Conservation (phyloP, 2,797 vertebrate genomes). For the Enteromius thamalakanensis region DNA sequence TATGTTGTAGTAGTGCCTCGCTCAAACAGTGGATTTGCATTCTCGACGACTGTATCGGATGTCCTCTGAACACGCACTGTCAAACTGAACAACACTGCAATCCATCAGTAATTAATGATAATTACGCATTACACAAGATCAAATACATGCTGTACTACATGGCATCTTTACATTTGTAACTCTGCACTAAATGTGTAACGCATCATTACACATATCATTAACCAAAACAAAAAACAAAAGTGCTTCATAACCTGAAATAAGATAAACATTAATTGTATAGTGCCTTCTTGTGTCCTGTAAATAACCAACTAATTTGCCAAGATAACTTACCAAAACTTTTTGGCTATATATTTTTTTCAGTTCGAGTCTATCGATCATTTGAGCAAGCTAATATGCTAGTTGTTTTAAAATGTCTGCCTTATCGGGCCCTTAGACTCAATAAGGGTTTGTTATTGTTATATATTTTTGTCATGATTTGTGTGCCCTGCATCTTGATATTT, state of each 20-base stretch:
- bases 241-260: not conserved
- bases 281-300: no score
- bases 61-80: slow-evolving; percentile 91
- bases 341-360: no score
- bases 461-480: no score
- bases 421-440: no score
- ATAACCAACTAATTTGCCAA: no score
- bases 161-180: not conserved
- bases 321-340: no score
- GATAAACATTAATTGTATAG: not conserved
- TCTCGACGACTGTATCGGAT: slow-evolving; percentile 86
- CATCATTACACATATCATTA: not conserved
- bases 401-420: no score
- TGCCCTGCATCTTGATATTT: no score
- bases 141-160: not conserved
- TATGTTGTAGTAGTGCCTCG: slow-evolving; percentile 95
- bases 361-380: no score
- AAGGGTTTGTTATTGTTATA: no score
- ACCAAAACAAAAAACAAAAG: not conserved
- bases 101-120: not conserved
- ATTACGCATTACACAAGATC: not conserved
- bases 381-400: no score
- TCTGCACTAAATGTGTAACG: not conserved
- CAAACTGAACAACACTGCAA: slow-evolving; percentile 78
- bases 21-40: slow-evolving; percentile 92